Evolutionary conservation across 1,140 invertebrate species (phyloP).

Genomic region (Argopecten irradians): DNA sequence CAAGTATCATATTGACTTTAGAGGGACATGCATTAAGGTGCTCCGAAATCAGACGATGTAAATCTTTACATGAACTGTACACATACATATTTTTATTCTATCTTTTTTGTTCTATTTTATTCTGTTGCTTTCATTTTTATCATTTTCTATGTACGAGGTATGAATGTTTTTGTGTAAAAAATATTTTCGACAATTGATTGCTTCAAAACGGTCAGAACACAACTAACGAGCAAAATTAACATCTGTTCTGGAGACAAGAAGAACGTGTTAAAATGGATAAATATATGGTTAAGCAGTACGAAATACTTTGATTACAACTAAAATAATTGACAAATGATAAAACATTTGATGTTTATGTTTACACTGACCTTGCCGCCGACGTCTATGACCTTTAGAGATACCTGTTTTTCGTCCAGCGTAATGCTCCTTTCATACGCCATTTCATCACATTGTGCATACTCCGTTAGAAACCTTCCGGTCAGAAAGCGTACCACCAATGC

Average conservation of each 20-base stretch:
- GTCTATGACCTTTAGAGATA: constrained; percentile 61
- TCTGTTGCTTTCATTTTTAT: too few relatives aligned
- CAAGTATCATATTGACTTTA: too few relatives aligned
- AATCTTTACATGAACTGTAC: too few relatives aligned
- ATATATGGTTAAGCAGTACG: not conserved
- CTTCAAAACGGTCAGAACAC: too few relatives aligned
- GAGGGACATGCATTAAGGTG: too few relatives aligned
- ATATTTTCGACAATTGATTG: too few relatives aligned
- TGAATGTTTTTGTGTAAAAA: too few relatives aligned
- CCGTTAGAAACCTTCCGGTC: constrained; percentile 58
- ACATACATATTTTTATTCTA: too few relatives aligned
- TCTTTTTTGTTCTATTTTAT: too few relatives aligned
- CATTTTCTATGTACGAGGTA: too few relatives aligned
- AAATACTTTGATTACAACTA: not conserved
- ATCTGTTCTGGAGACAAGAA: not conserved
- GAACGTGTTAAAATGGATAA: not conserved
- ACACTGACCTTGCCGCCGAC: constrained; percentile 59
- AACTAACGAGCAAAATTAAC: too few relatives aligned
- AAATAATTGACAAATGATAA: not conserved
- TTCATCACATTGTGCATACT: constrained; percentile 62
- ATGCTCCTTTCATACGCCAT: constrained; percentile 60
- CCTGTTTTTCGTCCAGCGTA: constrained; percentile 55
- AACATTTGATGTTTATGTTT: not conserved
- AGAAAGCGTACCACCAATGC: constrained; percentile 63
- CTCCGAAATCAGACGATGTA: too few relatives aligned